Percentiles rank a stretch among this genome's conserved stretches.
phyloP scores from a whole-genome alignment of 2,113 vertebrate genomes.

The Psilopogon haemacephalus region DNA sequence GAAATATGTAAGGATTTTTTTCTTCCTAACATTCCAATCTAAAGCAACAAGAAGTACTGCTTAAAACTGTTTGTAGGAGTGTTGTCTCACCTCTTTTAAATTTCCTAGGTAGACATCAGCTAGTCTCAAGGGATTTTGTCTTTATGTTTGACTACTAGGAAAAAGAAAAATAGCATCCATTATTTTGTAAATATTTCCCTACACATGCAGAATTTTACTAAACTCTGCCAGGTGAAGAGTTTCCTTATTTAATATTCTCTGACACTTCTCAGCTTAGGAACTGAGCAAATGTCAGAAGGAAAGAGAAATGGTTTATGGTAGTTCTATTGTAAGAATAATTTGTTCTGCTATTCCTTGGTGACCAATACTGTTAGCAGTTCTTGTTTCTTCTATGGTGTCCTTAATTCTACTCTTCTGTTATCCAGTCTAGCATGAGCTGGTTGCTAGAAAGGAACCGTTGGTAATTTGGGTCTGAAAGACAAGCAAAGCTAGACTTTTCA shows the following conservation, averaged over 20 bases:
- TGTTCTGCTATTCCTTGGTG: neutral
- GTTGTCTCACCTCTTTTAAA: neutral
- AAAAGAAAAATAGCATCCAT: neutral
- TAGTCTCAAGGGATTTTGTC: neutral
- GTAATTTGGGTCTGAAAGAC: neutral
- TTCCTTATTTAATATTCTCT: neutral
- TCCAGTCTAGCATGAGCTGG: neutral
- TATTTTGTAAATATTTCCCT: neutral
- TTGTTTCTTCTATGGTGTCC: neutral
- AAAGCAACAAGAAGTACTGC: neutral
- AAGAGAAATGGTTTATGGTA: neutral
- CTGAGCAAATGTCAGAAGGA: neutral
- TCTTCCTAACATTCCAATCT: neutral
- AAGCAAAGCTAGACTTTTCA: neutral
- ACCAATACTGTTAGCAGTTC: neutral
- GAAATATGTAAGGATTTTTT: neutral
- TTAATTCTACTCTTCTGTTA: neutral
- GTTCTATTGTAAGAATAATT: neutral
- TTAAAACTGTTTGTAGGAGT: neutral
- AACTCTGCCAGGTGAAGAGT: neutral
- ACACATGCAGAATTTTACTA: neutral
- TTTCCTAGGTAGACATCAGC: neutral
- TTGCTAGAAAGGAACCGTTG: neutral
- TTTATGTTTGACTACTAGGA: neutral
- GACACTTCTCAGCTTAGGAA: neutral